phyloP scores from a whole-genome alignment of 2,888 invertebrate species.

The Acleris literana region DNA sequence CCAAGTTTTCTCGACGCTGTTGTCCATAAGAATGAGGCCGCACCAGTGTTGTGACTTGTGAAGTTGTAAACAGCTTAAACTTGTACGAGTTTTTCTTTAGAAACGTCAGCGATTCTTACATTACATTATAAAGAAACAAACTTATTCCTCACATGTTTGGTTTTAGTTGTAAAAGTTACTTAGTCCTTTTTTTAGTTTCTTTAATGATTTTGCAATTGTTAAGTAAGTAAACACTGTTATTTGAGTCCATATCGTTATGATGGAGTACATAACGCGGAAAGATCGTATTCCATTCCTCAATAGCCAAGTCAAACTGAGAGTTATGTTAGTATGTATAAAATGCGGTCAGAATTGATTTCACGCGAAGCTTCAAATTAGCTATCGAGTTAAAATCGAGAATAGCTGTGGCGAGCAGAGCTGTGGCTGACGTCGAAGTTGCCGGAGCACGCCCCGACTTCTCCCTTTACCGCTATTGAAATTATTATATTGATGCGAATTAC shows the following conservation, averaged over 20 bases:
- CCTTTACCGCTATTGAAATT: slow-evolving; percentile 23
- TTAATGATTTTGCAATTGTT: too few species aligned
- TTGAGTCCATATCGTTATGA: too few species aligned
- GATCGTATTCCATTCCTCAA: too few species aligned
- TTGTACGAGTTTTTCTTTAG: slow-evolving; percentile 6
- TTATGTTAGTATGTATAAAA: too few species aligned
- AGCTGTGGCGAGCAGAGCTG: not conserved
- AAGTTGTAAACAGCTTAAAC: slow-evolving; percentile 1
- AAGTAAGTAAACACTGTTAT: too few species aligned
- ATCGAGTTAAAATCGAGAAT: slow-evolving; percentile 12
- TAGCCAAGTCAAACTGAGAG: too few species aligned
- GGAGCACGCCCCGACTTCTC: slow-evolving; percentile 13
- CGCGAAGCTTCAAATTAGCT: slow-evolving; percentile 13
- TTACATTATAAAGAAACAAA: too few species aligned
- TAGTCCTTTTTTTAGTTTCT: too few species aligned
- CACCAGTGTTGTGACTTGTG: not conserved
- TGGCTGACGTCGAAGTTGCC: slow-evolving; percentile 26
- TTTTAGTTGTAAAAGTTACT: too few species aligned
- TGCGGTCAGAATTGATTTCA: not conserved
- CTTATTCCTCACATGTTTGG: too few species aligned
- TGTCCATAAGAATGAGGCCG: slow-evolving; percentile 30
- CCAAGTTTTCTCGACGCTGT: slow-evolving; percentile 15
- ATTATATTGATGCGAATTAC: slow-evolving; percentile 16
- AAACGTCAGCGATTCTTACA: not conserved
- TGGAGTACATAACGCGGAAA: too few species aligned